phyloP scores from a whole-genome alignment of 2,888 invertebrate species.

The Trichogramma dendrolimi region DNA sequence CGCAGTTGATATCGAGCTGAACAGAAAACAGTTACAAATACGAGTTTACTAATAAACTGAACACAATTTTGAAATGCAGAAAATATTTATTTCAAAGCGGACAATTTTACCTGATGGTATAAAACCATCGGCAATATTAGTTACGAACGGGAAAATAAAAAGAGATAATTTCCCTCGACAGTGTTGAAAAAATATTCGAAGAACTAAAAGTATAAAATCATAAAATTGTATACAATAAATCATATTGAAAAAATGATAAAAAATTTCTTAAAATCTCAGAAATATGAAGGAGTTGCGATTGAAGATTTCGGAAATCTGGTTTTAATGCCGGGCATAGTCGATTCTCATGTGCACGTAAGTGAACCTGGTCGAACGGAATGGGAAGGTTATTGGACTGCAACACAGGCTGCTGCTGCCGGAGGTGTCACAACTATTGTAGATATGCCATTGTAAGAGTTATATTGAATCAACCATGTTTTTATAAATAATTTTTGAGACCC shows the following conservation, averaged over 20 bases:
- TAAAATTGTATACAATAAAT: background rate
- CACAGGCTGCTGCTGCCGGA: constrained; percentile 68
- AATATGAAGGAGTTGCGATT: constrained; percentile 28
- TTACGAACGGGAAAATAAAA: constrained; percentile 58
- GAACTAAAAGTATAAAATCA: constrained; percentile 3
- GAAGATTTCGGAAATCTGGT: constrained; percentile 55
- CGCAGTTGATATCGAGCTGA: background rate
- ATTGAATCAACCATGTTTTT: background rate
- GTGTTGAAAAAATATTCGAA: constrained; percentile 2
- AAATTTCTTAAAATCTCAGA: constrained; percentile 16
- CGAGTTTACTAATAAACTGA: too few relatives aligned
- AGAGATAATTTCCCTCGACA: constrained; percentile 48
- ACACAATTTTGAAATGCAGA: background rate
- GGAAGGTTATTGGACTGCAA: constrained; percentile 71
- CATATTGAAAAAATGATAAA: background rate
- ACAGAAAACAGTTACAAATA: too few relatives aligned
- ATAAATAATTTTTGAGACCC: background rate
- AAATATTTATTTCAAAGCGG: constrained; percentile 33
- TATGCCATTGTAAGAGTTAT: constrained; percentile 62
- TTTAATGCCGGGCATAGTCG: constrained; percentile 68
- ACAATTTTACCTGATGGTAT: constrained; percentile 34
- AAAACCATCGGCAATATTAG: constrained; percentile 54
- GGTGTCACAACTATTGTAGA: constrained; percentile 70
- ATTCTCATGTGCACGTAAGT: constrained; percentile 71
- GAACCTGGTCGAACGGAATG: constrained; percentile 69